These are phyloP conservation scores for Psophia crepitans DNA, from an alignment of 2,113 vertebrate genomes.

Conservation along the genomic window DNA sequence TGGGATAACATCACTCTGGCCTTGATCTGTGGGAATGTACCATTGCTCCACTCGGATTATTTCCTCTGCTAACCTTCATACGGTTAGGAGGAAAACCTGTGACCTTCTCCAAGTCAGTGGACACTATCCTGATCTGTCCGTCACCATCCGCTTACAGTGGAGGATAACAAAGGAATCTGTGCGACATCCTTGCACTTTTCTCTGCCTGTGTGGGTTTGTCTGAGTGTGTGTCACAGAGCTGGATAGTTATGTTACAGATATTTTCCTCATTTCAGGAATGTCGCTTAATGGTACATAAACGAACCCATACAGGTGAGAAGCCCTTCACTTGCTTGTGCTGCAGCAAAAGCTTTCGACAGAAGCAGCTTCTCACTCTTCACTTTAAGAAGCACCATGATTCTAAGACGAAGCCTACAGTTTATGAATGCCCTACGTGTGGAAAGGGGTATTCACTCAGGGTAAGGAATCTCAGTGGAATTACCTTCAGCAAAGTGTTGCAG, in stretches of 20 bases:
- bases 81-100: background rate
- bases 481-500: background rate
- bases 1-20: background rate
- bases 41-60: background rate
- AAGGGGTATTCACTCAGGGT: slow-evolving; percentile 54
- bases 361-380: slow-evolving; percentile 47
- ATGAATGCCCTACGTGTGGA: slow-evolving; percentile 24
- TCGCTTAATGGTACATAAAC: background rate
- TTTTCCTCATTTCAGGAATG: background rate
- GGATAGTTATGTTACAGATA: background rate
- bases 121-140: background rate
- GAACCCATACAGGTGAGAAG: slow-evolving; percentile 51
- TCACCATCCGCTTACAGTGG: background rate
- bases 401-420: background rate
- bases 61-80: background rate
- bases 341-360: slow-evolving; percentile 14
- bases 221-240: background rate
- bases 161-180: background rate
- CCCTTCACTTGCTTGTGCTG: slow-evolving; percentile 51
- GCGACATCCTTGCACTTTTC: background rate
- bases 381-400: slow-evolving; percentile 1
- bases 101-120: background rate
- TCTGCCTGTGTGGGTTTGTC: background rate
- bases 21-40: background rate
- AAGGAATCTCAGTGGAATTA: background rate